Conservation (phyloP, 2,113 vertebrate genomes). For the mouse (Mus musculus) region DNA sequence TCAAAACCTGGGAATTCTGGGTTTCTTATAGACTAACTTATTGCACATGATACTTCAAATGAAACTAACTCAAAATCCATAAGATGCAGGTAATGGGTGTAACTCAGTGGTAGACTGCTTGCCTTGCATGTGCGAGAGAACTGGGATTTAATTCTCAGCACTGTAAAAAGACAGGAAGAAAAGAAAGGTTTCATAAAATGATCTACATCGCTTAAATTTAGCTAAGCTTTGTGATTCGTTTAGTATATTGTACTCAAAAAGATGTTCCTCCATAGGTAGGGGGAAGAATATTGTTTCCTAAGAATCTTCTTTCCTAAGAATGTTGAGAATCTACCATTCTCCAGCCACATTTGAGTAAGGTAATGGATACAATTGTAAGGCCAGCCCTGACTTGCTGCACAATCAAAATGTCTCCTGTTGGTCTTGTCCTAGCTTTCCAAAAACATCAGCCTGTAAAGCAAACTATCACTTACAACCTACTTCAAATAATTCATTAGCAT, state of each 20-base stretch:
- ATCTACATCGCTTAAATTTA: not conserved
- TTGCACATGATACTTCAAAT: not conserved
- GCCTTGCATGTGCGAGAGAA: not conserved
- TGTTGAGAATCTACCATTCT: not conserved
- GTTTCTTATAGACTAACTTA: not conserved
- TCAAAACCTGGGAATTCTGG: not conserved
- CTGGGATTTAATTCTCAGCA: not conserved
- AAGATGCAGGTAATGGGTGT: not conserved
- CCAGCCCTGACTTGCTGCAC: not conserved
- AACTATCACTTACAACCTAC: not conserved
- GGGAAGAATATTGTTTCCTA: not conserved
- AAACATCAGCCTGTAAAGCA: conserved; percentile 21
- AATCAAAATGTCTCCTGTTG: not conserved
- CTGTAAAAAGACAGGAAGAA: not conserved
- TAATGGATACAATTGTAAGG: not conserved
- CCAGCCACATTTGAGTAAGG: not conserved
- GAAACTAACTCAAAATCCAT: conserved; percentile 10
- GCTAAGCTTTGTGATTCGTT: not conserved
- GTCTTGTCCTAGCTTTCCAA: not conserved
- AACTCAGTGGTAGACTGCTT: not conserved
- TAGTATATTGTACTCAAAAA: conserved; percentile 3
- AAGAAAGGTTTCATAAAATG: not conserved
- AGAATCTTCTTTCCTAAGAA: not conserved
- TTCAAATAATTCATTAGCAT: not conserved
- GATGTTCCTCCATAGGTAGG: not conserved